Conservation (phyloP, 2,888 invertebrate genomes). For the Tuta absoluta region DNA sequence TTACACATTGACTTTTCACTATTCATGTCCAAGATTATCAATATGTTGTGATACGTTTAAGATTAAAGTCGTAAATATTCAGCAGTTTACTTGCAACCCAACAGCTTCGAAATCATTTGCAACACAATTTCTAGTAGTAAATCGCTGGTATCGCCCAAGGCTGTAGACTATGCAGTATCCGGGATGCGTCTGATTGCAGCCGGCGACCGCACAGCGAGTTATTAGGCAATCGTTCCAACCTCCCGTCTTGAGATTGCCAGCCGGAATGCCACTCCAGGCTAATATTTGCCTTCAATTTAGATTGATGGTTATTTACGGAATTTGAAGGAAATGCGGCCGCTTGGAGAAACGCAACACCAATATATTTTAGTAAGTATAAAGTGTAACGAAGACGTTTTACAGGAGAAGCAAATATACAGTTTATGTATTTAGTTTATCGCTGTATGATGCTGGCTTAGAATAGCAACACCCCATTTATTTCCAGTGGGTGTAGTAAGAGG, state of each 20-base stretch:
- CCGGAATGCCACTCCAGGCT: slow-evolving; percentile 17
- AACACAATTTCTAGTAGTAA: slow-evolving; percentile 4
- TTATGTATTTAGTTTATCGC: too few species aligned
- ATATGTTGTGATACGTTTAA: too few species aligned
- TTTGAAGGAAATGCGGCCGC: background rate
- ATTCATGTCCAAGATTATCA: too few species aligned
- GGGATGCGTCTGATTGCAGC: slow-evolving; percentile 41
- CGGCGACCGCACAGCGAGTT: slow-evolving; percentile 30
- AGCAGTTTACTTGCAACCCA: too few species aligned
- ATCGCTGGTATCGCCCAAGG: slow-evolving; percentile 4
- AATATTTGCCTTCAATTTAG: slow-evolving; percentile 20
- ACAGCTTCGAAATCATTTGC: background rate
- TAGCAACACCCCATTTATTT: too few species aligned
- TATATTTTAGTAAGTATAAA: too few species aligned
- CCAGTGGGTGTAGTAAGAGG: too few species aligned
- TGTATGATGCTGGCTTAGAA: too few species aligned
- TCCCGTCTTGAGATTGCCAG: slow-evolving; percentile 21
- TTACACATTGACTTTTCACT: slow-evolving; percentile 1
- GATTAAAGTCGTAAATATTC: too few species aligned
- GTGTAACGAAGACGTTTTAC: slow-evolving; percentile 59
- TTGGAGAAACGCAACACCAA: background rate
- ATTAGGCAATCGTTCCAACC: slow-evolving; percentile 26
- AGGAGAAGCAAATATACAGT: too few species aligned
- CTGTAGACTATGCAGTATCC: background rate
- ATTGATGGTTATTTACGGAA: slow-evolving; percentile 19